Base-by-base conservation (phyloP, 2,888 invertebrate genomes). In the Eupithecia inturbata region DNA sequence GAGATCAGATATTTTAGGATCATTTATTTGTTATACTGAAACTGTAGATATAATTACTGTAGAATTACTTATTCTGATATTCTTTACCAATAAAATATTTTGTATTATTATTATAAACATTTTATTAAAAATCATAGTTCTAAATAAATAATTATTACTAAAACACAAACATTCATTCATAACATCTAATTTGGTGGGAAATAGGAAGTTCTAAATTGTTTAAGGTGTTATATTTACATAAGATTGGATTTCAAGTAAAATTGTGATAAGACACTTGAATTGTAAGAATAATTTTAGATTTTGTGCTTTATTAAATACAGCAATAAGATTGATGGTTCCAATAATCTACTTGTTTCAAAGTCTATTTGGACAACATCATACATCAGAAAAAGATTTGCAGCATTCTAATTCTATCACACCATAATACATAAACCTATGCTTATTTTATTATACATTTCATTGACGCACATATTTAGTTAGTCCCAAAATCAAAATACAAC, bases 91-190 rank as follows among this genome's bases (percentile, higher is more conserved):
- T 57, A 57, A 57, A 57, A 57, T 57, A 57, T 57, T 26, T 57
- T 57, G 57, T 57, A 57, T 26, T 22, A 53, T 53, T 28, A 26
- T 60, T 19, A 31, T 77, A 78, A 75, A 39, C 28, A 70, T 64
- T 70, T 53, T 66, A 64, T 71, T 71, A 63, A 57, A 75, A 72
- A 82, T 82, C 69, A 80, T 84, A 81, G 82, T 83, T 84, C 86
- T 79, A 78, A 87, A 80, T 83, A 83, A 83, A 85, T 88, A 85
- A 81, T 76, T 80, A 72, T 73, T 26, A 67, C 73, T 73, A 76
- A 77, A 45, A 73, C 75, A 70, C 73, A 80, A 66, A 77, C 69
- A 79, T 71, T 74, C 62, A 69, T 63, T 49, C 33, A 67, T 53
- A 60, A 49, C 64, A 71, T 31, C 12, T 12, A 41, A 68, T 70